Conservation (phyloP, 2,797 vertebrate species). For the Chloroceryle inda region DNA sequence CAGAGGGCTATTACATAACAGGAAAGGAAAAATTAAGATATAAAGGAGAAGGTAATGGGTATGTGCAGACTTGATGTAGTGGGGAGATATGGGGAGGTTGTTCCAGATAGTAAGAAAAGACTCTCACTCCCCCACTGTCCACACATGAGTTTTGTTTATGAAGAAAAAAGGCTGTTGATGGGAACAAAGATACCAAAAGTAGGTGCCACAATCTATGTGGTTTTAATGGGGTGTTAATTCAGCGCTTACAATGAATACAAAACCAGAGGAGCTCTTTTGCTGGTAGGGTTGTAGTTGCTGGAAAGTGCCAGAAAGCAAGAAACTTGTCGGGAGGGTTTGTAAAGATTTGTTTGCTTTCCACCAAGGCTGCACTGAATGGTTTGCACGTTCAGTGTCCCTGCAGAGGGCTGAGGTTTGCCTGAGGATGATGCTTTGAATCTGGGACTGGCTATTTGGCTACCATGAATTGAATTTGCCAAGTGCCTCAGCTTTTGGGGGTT, state of each 20-base stretch:
- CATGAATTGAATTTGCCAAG: not conserved
- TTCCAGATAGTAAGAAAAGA: not conserved
- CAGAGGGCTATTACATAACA: not conserved
- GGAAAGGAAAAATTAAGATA: slow-evolving; percentile 1
- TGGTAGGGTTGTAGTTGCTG: not conserved
- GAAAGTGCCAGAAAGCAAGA: not conserved
- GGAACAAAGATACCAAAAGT: not conserved
- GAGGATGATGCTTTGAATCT: not conserved
- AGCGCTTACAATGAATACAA: not conserved
- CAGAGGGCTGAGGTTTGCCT: not conserved
- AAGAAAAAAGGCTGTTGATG: not conserved
- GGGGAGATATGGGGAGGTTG: not conserved
- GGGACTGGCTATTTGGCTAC: accelerated
- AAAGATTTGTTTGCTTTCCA: not conserved
- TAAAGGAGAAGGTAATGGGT: not conserved
- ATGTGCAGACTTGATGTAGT: accelerated
- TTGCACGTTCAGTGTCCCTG: not conserved
- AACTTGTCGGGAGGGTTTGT: not conserved
- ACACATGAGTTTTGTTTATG: not conserved
- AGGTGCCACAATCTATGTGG: not conserved
- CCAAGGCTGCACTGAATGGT: accelerated
- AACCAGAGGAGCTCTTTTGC: not conserved
- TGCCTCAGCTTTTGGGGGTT: not conserved
- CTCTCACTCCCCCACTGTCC: not conserved
- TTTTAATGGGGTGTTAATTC: not conserved